A percentile compares a stretch with the other conserved stretches of the same genome.
Conservation (phyloP, 2,797 vertebrate genomes). For the Anableps anableps region DNA sequence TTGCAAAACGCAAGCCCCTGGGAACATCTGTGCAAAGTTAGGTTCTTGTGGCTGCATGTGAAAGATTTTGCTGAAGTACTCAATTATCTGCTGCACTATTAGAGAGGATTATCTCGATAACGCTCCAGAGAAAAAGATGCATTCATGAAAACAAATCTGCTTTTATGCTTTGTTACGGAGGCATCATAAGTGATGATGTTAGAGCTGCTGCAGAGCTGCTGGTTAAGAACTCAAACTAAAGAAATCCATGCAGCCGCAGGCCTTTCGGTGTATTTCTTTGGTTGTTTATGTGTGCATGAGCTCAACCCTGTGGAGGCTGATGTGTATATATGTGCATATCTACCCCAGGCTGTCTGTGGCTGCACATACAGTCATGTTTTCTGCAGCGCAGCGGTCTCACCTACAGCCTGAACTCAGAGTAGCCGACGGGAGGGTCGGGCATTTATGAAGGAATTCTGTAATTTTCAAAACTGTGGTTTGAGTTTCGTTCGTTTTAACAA, state of each 20-base stretch:
- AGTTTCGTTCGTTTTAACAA: constrained; percentile 79
- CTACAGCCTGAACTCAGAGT: constrained; percentile 67
- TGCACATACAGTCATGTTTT: not conserved
- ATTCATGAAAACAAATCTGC: constrained; percentile 21
- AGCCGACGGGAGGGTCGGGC: constrained; percentile 63
- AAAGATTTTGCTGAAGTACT: no score
- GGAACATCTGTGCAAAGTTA: no score
- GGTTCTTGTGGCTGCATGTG: no score
- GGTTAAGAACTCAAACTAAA: constrained; percentile 42
- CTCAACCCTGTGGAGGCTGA: not conserved
- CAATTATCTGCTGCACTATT: no score
- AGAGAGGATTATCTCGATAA: no score
- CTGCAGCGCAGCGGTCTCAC: constrained; percentile 61
- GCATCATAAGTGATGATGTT: constrained; percentile 39
- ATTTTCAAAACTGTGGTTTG: constrained; percentile 84
- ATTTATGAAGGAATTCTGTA: constrained; percentile 82
- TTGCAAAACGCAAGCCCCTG: no score
- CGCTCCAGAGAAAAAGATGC: constrained; percentile 7
- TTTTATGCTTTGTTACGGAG: constrained; percentile 29
- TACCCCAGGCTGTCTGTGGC: not conserved
- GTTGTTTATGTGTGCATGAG: no score
- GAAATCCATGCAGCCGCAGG: not conserved
- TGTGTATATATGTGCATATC: constrained; percentile 13
- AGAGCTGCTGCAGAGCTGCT: constrained; percentile 56
- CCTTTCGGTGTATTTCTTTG: not conserved